Evolutionary conservation across 1,140 invertebrate species (phyloP), one percentile per base, ranked within the genome.

Genomic region (Teleogryllus occipitalis): DNA sequence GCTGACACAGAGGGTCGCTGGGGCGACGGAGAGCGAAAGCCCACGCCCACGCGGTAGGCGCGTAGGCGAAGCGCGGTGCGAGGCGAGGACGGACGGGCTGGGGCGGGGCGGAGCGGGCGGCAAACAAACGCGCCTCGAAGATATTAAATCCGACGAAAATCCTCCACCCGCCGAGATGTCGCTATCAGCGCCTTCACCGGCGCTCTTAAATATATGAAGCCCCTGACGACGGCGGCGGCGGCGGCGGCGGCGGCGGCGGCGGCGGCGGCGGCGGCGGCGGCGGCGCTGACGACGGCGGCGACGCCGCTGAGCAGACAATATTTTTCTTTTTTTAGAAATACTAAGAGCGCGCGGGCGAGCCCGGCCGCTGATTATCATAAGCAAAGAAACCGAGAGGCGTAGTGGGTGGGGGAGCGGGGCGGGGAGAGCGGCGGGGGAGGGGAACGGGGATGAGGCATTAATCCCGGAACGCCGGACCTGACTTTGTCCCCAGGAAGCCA

Each of bases 171-270:
- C 54, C 18, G 54, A 65, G 54, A 65, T 7, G 54, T 7, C 54
- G 54, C 7, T 65, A 65, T 65, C 54, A 18, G 54, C 54, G 54
- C 54, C 54, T 65, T 18, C 54, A 18, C 54, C 54, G 18, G 54
- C 54, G 54, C 54, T 65, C 54, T 65, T 65, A 65, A 65, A 65
- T 65, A 65, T 65, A 65, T 65, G 54, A 65, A 65, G 54, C 18
- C 54, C 18, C 27, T 39, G 27, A 39, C 27, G 27, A 39, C 27
- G 27, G 27, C 27, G 27, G 27, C 27, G 27, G 27, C 27, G 27
- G 27, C 18, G 54, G 10, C 18, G 10, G 10, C 54, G 54, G 2
- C 7, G 54, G 3, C 54, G 54, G 5, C 18, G 54, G 10, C 18
- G 10, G 3, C 54, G 54, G 2, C 7, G 54, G 3, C 54, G 54